Conservation (phyloP, 2,113 vertebrate genomes). For the Ptychochromis oligacanthus region DNA sequence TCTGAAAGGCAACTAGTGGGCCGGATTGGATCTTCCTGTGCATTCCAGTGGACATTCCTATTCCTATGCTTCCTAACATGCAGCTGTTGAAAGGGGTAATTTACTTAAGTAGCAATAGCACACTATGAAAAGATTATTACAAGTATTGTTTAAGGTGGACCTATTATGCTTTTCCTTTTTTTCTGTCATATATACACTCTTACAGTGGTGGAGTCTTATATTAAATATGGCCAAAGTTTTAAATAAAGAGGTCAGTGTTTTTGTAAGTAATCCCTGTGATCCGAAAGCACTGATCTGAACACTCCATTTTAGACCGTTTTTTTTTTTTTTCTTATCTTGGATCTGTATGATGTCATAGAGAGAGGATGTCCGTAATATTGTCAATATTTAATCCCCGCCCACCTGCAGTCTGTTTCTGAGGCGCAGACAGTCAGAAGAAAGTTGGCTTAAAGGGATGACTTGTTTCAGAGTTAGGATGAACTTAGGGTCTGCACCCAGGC, state of each 20-base stretch:
- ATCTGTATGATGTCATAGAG: neutral
- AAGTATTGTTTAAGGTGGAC: neutral
- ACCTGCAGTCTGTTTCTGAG: fast-evolving
- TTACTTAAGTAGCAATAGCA: fast-evolving
- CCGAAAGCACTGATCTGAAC: neutral
- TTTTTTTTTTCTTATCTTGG: neutral
- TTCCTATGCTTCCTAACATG: neutral
- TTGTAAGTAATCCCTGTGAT: neutral
- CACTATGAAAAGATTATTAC: fast-evolving
- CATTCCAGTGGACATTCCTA: neutral
- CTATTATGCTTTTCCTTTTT: fast-evolving
- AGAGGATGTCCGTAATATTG: neutral
- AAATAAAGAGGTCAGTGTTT: no score
- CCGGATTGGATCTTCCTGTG: fast-evolving
- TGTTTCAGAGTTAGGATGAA: no score
- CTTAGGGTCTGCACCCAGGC: no score
- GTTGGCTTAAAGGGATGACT: no score
- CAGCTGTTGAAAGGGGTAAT: neutral
- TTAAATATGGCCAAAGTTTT: neutral
- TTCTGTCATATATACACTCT: neutral
- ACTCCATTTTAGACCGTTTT: neutral
- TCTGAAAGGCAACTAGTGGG: neutral
- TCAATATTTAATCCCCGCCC: neutral
- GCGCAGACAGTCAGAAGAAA: neutral
- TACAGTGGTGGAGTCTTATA: fast-evolving